phyloP scores from a whole-genome alignment of 2,797 vertebrate species.

The Siniperca obscura region DNA sequence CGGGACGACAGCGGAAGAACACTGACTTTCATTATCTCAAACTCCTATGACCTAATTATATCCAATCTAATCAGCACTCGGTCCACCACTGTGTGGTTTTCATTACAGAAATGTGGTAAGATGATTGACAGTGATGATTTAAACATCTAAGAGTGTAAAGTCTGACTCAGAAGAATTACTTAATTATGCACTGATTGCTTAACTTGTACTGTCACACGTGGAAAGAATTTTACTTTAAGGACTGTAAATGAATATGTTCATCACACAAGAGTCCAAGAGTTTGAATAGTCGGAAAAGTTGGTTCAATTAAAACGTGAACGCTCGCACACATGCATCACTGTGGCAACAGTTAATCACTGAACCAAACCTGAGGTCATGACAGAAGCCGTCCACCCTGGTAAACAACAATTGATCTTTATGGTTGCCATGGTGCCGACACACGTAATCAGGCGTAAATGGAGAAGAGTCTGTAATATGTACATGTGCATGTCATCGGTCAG shows the following conservation, averaged over 20 bases:
- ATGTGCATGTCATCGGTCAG: conserved; percentile 38
- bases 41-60: conserved; percentile 78
- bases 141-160: conserved; percentile 60
- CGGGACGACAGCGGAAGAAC: conserved; percentile 57
- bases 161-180: conserved; percentile 66
- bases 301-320: conserved; percentile 13
- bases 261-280: conserved; percentile 3
- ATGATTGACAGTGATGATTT: conserved; percentile 70
- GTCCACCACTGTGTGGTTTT: conserved; percentile 57
- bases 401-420: conserved; percentile 39
- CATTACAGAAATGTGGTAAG: conserved; percentile 62
- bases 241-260: conserved; percentile 40
- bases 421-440: conserved; percentile 58
- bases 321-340: conserved; percentile 22
- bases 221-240: conserved; percentile 55
- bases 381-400: conserved; percentile 30
- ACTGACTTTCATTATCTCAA: conserved; percentile 77
- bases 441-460: conserved; percentile 47
- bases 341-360: conserved; percentile 53
- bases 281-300: conserved; percentile 25
- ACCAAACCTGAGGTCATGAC: conserved; percentile 46
- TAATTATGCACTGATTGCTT: conserved; percentile 70
- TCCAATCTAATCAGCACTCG: conserved; percentile 68
- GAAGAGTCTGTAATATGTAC: conserved; percentile 23
- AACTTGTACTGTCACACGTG: conserved; percentile 60